Evolutionary conservation across 1,140 invertebrate species (phyloP), one percentile per base, ranked within the genome.

Genomic region (Scaptomyza graminum): DNA sequence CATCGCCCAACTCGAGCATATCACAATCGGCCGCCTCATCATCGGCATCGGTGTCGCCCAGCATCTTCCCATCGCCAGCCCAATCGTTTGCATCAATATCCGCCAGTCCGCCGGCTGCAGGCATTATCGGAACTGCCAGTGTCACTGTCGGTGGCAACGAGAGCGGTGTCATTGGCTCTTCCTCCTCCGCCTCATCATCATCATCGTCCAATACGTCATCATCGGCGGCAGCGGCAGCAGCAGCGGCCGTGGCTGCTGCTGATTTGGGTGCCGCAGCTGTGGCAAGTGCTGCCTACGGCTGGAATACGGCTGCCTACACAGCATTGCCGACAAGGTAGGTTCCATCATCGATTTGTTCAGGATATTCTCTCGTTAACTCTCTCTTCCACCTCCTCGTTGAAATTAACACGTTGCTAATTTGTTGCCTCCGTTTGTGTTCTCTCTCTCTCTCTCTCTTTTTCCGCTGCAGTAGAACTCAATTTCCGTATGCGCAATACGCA

Each of bases 401-500:
- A 28, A 16, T 51, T 13, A 37, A 31, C 11, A 31, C 25, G 15
- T 43, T 12, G 51, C 50, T 62, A 52, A 67, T 55, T 51, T 8
- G 18, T 54, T 11, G 44, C 3, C 28, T 37, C 7, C 12, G 4
- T 49, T 49, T 39, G 49, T 22, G 18, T 43, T 62, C 28, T n/a
- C 28, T 7, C n/a, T n/a, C n/a, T n/a, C n/a, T n/a, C n/a, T n/a
- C n/a, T 31, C 28, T 12, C 6, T 3, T 25, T 50, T 59, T 31
- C 34, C 34, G 0, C 28, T 28, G 22, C 46, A 54, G 12, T 59
- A 91, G 90, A 80, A 78, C 79, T 22, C 90, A 91, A 74, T 91
- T 90, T 74, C 90, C 90, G 7, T 91, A 91, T 51, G 85, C 88
- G 5, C 90, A 91, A 60, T 91, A 91, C 50, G 85, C 90, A 39